These are phyloP conservation scores for Danio rerio DNA, from an alignment of 2,113 vertebrate genomes.

Conservation along the genomic window GRCz12tu NC_133189.1:41854501-41855000, in stretches of 20 bases:
- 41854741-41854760: constrained; percentile 45
- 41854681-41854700: constrained; percentile 31
- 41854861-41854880: constrained; percentile 45
- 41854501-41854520: not conserved
- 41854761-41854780: constrained; percentile 44
- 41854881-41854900: constrained; percentile 23
- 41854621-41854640: constrained; percentile 30
- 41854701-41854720: constrained; percentile 42
- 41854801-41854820: constrained; percentile 55
- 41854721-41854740: constrained; percentile 39
- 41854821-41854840: constrained; percentile 58
- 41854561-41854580: constrained; percentile 14
- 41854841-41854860: constrained; percentile 35
- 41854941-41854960: constrained; percentile 57
- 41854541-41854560: not conserved
- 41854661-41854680: constrained; percentile 22
- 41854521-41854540: not conserved
- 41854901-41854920: constrained; percentile 21
- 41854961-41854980: constrained; percentile 39
- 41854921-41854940: constrained; percentile 37
- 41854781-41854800: constrained; percentile 44
- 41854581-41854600: constrained; percentile 20
- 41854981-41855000: constrained; percentile 50
- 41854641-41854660: constrained; percentile 15
- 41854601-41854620: constrained; percentile 29